Base-by-base conservation (phyloP, 1,140 invertebrate genomes). In the Heliconius nattereri region DNA sequence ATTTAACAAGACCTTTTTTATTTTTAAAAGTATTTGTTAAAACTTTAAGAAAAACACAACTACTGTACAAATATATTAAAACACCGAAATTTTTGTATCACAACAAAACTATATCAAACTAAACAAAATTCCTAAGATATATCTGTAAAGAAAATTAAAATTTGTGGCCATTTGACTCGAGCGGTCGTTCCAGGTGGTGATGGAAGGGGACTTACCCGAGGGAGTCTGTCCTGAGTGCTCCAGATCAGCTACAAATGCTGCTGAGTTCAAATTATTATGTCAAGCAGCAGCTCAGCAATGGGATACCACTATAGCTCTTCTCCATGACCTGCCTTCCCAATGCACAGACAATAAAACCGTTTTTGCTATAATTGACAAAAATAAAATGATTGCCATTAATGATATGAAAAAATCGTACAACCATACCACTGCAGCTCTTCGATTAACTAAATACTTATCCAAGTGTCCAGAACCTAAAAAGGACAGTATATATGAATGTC, bases 151-250 rank as follows among this genome's bases (percentile, higher is more conserved):
- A 66, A 26, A 26, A 66, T 16, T 66, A 75, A 82, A 66, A 80
- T 83, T 52, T 71, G 81, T 89, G 88, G 86, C 84, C 82, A 78
- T 84, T 89, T 93, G 90, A 92, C 80, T 86, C 83, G 84, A 85
- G 35, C 82, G 78, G 78, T 93, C 86, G 84, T 94, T 92, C 83
- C 91, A 92, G 92, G 88, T 92, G 85, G 78, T 70, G 84, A 37
- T 85, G 75, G 84, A 87, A 20, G 88, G 83, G 37, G 87, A 85
- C 77, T 84, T 94, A 78, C 91, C 92, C 7, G 49, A 80, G 29
- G 85, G 87, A 54, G 79, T 92, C 37, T 94, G 91, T 84, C 75
- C 85, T 11, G 23, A 73, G 35, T 94, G 91, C 81, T 88, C 82
- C 7, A 66, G 75, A 49, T 84, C 87, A 13, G 87, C 90, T 1